Evolutionary conservation across 2,113 vertebrate genomes (phyloP), one percentile per base, ranked within the genome.

Genomic region (Sus scrofa): DNA sequence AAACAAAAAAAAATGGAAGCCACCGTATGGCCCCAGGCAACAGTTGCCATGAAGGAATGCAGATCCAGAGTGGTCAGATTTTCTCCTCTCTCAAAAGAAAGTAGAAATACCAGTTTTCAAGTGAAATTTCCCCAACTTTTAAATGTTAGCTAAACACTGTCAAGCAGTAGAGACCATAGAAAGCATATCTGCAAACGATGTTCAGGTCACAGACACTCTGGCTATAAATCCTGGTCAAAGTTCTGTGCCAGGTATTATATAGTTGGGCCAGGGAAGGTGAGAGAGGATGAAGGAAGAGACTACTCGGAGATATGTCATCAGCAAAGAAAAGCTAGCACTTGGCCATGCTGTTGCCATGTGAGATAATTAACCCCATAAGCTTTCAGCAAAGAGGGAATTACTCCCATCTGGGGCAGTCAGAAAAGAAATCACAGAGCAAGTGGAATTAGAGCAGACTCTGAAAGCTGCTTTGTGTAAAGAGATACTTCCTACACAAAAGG

Each of bases 311-410:
- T 4, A n/a, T 1, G 0, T 56, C 30, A 12, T 26, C 37, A 74
- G 56, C 13, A 73, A 58, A 39, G n/a, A 22, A 75, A 87, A 62
- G 16, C 32, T 30, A 13, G n/a, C 30, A 24, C 1, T 20, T 58
- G 60, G 13, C 22, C 32, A 7, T 14, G 16, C 12, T 10, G 1
- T 6, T 10, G 3, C 27, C 6, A 0, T 1, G 2, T 1, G 84
- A 52, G 54, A 54, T 68, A 13, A 32, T 5, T 37, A 60, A 50
- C 27, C 32, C 68, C n/a, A 39, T 6, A n/a, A 14, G 15, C 22
- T 30, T 74, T 32, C 27, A n/a, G 44, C 32, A 30, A 3, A 86
- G 65, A 3, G 15, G 24, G 30, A 73, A 68, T 77, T 15, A 8
- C 19, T 94, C 56, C 44, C 58, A 70, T 20, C 34, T 50, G 12